phyloP scores from a whole-genome alignment of 2,113 vertebrate species.

The Nerophis ophidion region DNA sequence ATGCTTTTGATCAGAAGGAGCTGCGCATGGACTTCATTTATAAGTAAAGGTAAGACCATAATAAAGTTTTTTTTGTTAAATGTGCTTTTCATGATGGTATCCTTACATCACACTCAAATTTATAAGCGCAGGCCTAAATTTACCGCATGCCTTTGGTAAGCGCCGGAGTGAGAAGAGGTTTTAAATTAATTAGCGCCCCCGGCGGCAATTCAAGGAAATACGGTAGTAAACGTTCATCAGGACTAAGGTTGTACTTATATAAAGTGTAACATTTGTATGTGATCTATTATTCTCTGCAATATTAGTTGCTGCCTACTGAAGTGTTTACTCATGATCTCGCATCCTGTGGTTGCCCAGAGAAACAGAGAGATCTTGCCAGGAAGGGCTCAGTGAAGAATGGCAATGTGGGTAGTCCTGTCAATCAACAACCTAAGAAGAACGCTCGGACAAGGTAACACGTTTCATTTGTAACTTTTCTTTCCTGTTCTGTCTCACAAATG shows the following conservation, averaged over 20 bases:
- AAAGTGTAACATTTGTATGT: not conserved
- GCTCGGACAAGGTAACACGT: conserved; percentile 87
- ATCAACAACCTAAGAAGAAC: conserved; percentile 98
- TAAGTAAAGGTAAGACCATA: no score
- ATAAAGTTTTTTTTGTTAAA: no score
- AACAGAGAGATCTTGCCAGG: conserved; percentile 92
- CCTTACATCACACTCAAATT: no score
- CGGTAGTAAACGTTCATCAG: no score
- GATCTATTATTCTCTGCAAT: not conserved
- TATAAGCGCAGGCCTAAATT: no score
- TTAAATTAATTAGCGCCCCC: no score
- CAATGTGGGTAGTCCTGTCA: conserved; percentile 93
- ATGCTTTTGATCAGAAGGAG: no score
- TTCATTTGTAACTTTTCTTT: conserved; percentile 6
- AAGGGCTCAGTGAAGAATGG: conserved; percentile 95
- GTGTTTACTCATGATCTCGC: conserved; percentile 40
- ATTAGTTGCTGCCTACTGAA: conserved; percentile 1
- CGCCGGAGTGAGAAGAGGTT: no score
- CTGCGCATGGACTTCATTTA: no score
- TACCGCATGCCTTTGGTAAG: no score
- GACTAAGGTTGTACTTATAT: not conserved
- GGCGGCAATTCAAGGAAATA: no score
- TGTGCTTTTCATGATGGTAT: no score
- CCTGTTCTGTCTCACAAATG: conserved; percentile 8
- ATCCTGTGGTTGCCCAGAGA: conserved; percentile 78